phyloP scores from a whole-genome alignment of 2,113 vertebrate genomes.

The Alethe castanea region DNA sequence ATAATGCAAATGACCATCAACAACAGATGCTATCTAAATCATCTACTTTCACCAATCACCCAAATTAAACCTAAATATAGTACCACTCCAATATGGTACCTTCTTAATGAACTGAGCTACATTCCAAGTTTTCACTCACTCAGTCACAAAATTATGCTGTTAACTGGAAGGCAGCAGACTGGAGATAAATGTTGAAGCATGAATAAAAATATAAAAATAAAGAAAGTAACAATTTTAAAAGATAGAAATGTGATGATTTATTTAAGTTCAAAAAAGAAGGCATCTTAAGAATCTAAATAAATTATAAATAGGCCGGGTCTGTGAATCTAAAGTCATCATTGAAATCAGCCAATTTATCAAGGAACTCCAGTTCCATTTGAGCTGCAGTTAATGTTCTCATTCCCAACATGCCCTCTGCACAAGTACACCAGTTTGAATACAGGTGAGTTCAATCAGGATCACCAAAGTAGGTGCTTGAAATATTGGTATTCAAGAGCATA shows the following conservation, averaged over 20 bases:
- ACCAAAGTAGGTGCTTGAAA: neutral
- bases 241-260: neutral
- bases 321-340: neutral
- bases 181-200: neutral
- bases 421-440: neutral
- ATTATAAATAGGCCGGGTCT: neutral
- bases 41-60: neutral
- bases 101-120: constrained; percentile 2
- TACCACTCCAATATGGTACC: neutral
- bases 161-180: neutral
- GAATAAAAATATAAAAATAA: neutral
- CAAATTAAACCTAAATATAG: constrained; percentile 21
- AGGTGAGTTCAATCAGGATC: neutral
- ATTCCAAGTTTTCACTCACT: neutral
- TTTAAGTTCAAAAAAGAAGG: neutral
- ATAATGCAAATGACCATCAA: neutral
- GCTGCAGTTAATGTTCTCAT: neutral
- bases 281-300: neutral
- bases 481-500: neutral
- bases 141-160: neutral
- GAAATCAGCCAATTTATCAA: neutral
- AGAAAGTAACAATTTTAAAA: neutral
- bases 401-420: neutral
- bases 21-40: neutral
- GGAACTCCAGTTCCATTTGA: neutral